A percentile compares a stretch with the other conserved stretches of the same genome.
These are phyloP conservation scores for Ophioninae sp. DNA, from an alignment of 2,888 invertebrate genomes.

Conservation along the genomic window DNA sequence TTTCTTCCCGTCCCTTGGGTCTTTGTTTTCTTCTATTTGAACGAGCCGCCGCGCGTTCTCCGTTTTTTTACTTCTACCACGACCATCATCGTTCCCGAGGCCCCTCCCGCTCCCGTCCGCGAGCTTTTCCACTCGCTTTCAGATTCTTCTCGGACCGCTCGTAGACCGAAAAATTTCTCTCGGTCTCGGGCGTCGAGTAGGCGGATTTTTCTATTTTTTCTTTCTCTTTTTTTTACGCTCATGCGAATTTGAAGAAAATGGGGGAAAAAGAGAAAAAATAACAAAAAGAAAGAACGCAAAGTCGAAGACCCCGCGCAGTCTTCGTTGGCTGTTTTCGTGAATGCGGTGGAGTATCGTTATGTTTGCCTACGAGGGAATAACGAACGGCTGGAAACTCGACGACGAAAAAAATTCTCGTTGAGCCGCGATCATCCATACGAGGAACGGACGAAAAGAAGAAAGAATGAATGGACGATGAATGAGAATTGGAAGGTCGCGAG, in stretches of 20 bases:
- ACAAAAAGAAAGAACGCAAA: slow-evolving; percentile 32
- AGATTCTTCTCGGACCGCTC: slow-evolving; percentile 37
- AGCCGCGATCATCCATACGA: slow-evolving; percentile 33
- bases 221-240: background rate
- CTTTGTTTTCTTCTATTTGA: slow-evolving; percentile 32
- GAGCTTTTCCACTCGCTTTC: slow-evolving; percentile 54
- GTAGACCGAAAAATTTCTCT: slow-evolving; percentile 38
- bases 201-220: slow-evolving; percentile 14
- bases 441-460: slow-evolving; percentile 44
- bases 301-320: slow-evolving; percentile 27
- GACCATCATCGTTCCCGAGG: slow-evolving; percentile 23
- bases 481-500: background rate
- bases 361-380: slow-evolving; percentile 30
- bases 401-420: slow-evolving; percentile 17
- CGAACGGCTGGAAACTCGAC: slow-evolving; percentile 31
- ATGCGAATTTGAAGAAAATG: background rate
- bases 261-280: background rate
- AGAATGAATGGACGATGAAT: slow-evolving; percentile 21
- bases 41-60: slow-evolving; percentile 21
- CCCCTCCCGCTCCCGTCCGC: background rate
- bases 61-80: slow-evolving; percentile 8
- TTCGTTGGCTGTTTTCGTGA: slow-evolving; percentile 32
- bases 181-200: slow-evolving; percentile 16
- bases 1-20: background rate
- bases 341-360: background rate